These are phyloP conservation scores for Pandemis cinnamomeana DNA, from an alignment of 2,888 invertebrate species.

Conservation along the genomic window DNA sequence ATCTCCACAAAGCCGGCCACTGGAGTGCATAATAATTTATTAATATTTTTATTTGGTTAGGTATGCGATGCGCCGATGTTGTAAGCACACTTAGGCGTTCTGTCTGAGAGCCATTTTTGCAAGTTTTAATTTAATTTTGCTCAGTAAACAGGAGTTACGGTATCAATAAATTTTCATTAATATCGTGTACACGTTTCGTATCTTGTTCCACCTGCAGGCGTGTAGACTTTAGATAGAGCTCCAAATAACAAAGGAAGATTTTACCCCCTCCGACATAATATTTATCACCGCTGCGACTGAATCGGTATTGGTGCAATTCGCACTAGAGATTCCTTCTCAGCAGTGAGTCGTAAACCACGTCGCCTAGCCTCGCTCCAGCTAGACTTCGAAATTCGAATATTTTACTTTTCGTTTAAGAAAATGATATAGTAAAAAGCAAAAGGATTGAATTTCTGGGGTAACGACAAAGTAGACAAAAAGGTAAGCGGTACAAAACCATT, in stretches of 20 bases:
- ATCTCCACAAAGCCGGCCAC: constrained; percentile 4
- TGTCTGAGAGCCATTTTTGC: constrained; percentile 16
- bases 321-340: constrained; percentile 61
- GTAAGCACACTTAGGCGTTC: constrained; percentile 5
- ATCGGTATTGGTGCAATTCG: constrained; percentile 61
- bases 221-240: constrained; percentile 12
- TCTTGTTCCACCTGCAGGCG: constrained; percentile 15
- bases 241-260: constrained; percentile 32
- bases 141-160: constrained; percentile 14
- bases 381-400: constrained; percentile 12
- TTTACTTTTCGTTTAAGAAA: constrained; percentile 12
- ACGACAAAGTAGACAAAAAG: background rate
- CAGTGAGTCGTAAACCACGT: constrained; percentile 65
- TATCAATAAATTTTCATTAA: constrained; percentile 31
- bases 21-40: constrained; percentile 7
- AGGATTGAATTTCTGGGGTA: background rate
- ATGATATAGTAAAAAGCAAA: background rate
- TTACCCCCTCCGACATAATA: constrained; percentile 48
- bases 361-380: constrained; percentile 28
- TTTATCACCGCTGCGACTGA: constrained; percentile 62
- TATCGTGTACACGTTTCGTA: constrained; percentile 16
- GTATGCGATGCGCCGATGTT: background rate
- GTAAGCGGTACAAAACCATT: background rate
- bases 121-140: constrained; percentile 35
- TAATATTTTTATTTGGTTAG: constrained; percentile 1